phyloP scores from a whole-genome alignment of 2,888 invertebrate species.

The Cephonodes hylas region DNA sequence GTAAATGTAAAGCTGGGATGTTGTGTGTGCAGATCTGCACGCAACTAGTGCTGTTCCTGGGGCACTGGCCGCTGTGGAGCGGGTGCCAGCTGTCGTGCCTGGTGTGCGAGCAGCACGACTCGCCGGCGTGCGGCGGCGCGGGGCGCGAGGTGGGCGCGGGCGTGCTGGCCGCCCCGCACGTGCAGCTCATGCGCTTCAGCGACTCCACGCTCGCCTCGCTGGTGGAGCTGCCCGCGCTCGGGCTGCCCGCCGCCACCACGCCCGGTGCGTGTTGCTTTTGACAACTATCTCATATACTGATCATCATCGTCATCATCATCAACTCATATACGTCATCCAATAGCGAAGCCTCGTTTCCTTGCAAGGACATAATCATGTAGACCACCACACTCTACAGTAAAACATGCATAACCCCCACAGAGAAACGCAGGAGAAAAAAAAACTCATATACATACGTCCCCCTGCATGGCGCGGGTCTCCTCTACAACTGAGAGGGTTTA shows the following conservation, averaged over 20 bases:
- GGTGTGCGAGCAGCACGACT: slow-evolving; percentile 95
- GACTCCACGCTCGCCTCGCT: slow-evolving; percentile 92
- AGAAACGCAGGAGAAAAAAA: too few relatives aligned
- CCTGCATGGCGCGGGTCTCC: too few relatives aligned
- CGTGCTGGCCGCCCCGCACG: slow-evolving; percentile 91
- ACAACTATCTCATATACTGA: too few relatives aligned
- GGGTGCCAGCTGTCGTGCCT: slow-evolving; percentile 93
- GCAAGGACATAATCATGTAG: too few relatives aligned
- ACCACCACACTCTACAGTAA: too few relatives aligned
- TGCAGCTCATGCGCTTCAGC: slow-evolving; percentile 92
- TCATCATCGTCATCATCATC: too few relatives aligned
- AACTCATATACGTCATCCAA: too few relatives aligned
- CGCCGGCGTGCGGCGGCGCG: slow-evolving; percentile 91
- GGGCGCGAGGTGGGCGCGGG: slow-evolving; percentile 89
- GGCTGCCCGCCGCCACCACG: slow-evolving; percentile 82
- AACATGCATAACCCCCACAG: too few relatives aligned
- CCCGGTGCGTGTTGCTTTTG: slow-evolving; percentile 31
- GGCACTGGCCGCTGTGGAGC: slow-evolving; percentile 96
- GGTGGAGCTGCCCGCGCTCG: slow-evolving; percentile 92
- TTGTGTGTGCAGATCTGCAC: slow-evolving; percentile 83
- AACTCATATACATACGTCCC: too few relatives aligned
- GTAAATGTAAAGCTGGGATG: background rate
- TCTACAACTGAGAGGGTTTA: too few relatives aligned
- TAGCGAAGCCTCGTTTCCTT: too few relatives aligned
- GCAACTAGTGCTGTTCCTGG: slow-evolving; percentile 94